Evolutionary conservation across 1,140 invertebrate species (phyloP), one percentile per base, ranked within the genome.

Genomic region (Leptinotarsa defecta): DNA sequence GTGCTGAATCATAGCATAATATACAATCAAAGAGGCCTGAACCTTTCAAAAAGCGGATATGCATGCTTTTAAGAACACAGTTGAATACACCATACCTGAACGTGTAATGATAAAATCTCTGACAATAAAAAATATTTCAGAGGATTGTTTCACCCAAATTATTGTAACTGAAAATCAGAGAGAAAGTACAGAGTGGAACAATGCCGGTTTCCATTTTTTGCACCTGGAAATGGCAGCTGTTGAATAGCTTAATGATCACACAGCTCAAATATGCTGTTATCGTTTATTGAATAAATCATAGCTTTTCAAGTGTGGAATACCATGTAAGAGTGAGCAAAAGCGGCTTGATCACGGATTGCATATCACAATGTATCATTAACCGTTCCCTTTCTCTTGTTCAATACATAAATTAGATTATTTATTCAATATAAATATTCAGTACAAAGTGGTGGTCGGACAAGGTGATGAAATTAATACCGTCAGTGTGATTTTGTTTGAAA

Each of bases 11-110:
- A 57, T n/a, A 19, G 52, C n/a, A n/a, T 19, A 57, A 15, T 19
- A 57, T 57, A 57, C 52, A 57, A 57, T 57, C n/a, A 57, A 57
- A 57, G 52, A 57, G 52, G 52, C n/a, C 52, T 57, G 52, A 57
- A 57, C 52, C 52, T 57, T 57, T 57, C 52, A 57, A 19, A 15
- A 57, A 57, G 52, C 52, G 52, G 52, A 57, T 57, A 57, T 57
- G 52, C 52, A 57, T 57, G 52, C 17, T 57, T 57, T 57, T 15
- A 57, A 57, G 17, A 57, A 57, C n/a, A 57, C 13, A 57, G 52
- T 57, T 57, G 52, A 57, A 57, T 57, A 57, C n/a, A 43, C 34
- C 34, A 57, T 57, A 57, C n/a, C 52, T 57, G 52, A 19, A 57
- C 13, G 1, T 57, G 17, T 57, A 57, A 57, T 15, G n/a, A 57